Conservation (phyloP, 2,113 vertebrate genomes). For the Cyanoderma ruficeps region DNA sequence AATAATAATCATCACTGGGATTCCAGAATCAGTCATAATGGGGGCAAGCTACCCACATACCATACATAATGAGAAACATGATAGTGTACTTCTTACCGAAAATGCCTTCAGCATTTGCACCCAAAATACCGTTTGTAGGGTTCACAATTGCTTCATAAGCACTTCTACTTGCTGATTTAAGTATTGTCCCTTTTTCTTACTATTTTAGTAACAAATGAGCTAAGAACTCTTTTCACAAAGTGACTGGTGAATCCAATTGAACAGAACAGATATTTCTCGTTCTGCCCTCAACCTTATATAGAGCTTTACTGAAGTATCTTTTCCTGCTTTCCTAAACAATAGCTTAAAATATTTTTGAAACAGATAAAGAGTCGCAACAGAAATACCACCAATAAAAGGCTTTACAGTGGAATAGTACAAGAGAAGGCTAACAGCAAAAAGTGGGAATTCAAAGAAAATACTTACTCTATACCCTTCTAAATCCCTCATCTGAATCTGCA, state of each 20-base stretch:
- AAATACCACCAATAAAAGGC: not conserved
- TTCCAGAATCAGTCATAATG: not conserved
- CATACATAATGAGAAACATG: not conserved
- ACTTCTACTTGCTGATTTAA: not conserved
- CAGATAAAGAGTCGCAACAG: not conserved
- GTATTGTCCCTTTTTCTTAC: not conserved
- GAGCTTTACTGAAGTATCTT: not conserved
- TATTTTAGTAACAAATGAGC: not conserved
- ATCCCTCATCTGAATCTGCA: conserved; percentile 84
- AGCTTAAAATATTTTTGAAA: not conserved
- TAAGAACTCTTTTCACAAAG: not conserved
- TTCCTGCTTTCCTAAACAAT: not conserved
- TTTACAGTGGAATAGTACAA: not conserved
- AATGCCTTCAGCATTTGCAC: not conserved
- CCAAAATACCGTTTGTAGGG: not conserved
- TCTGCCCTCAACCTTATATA: not conserved
- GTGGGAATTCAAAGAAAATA: conserved; percentile 3
- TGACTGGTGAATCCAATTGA: not conserved
- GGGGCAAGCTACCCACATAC: not conserved
- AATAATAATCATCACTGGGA: not conserved
- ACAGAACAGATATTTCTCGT: not conserved
- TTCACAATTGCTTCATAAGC: not conserved
- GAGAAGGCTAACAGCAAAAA: not conserved
- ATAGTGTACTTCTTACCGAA: not conserved
- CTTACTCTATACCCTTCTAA: conserved; percentile 82